Percentiles rank a stretch among this genome's conserved stretches.
Evolutionary conservation across 2,797 vertebrate species (phyloP).

Genomic region (Periophthalmus magnuspinnatus): DNA sequence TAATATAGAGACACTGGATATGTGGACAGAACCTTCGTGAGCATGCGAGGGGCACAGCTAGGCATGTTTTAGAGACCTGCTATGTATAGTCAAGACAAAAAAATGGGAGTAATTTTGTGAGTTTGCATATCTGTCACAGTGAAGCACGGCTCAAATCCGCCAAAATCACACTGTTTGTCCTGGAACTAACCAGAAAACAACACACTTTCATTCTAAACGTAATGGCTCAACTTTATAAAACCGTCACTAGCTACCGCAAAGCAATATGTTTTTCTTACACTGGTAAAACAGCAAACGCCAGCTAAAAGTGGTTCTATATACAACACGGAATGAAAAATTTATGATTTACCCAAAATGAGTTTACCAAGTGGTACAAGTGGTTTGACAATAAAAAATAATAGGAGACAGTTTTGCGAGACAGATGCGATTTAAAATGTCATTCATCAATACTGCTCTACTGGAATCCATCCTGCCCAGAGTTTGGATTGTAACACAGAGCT

Average conservation of each 20-base stretch:
- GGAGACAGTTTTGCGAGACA: conserved; percentile 5
- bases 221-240: conserved; percentile 27
- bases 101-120: conserved; percentile 35
- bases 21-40: conserved; percentile 58
- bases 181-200: conserved; percentile 14
- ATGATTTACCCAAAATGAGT: not conserved
- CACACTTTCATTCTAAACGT: conserved; percentile 15
- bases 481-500: conserved; percentile 14
- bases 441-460: not conserved
- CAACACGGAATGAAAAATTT: not conserved
- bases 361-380: not conserved
- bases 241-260: conserved; percentile 26
- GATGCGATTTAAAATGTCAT: conserved; percentile 9
- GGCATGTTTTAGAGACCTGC: conserved; percentile 27
- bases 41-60: conserved; percentile 19
- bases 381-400: not conserved
- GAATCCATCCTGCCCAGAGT: conserved; percentile 12
- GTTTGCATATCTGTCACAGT: conserved; percentile 46
- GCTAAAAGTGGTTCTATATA: conserved; percentile 6
- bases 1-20: conserved; percentile 72
- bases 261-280: conserved; percentile 13
- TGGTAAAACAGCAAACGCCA: conserved; percentile 25
- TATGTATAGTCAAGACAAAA: conserved; percentile 43
- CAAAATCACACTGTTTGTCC: conserved; percentile 24
- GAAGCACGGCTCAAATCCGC: conserved; percentile 40